Evolutionary conservation across 2,888 invertebrate genomes (phyloP), one percentile per base, ranked within the genome.

Genomic region (Apamea sordens): DNA sequence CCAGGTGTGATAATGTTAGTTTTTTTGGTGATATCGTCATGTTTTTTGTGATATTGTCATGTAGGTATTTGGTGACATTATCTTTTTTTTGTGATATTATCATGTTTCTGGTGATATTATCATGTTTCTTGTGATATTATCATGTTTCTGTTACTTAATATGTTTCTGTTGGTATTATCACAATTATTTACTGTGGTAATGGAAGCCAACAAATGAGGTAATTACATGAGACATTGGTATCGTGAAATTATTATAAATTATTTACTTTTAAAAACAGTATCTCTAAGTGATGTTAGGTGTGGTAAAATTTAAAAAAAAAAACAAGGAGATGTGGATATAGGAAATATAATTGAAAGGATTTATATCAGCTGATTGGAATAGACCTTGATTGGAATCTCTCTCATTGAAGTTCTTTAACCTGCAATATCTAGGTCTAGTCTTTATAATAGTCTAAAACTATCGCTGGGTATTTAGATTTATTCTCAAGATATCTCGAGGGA

Each of bases 201-300:
- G 47, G 65, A 47, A 56, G 41, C 2, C 21, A n/a, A 64, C 11
- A 50, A 73, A 65, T 80, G 73, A 2, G 24, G 24, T 41, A n/a
- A n/a, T 77, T n/a, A 47, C 32, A 77, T 56, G 53, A 44, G 11
- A 73, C 7, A 73, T 61, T 76, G n/a, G 4, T 76, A 47, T 76
- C 1, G 11, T 70, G 8, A 79, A 32, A 28, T 61, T 41, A 63
- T 79, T 44, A 36, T 41, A 13, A 47, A 59, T 28, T 79, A 61
- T 53, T 63, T 5, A 79, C n/a, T 7, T 61, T 13, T 1, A 68
- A 8, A 32, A 67, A 74, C 36, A 50, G 5, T 24, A 28, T 32
- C 32, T 15, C 11, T 24, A 28, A 18, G 32, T 21, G 4, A 32
- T 21, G 41, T 21, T 13, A n/a, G 0, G n/a, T 50, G 32, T 53